Evolutionary conservation across 92 coral and sea anemone genomes (phyloP), one percentile per base, ranked within the genome.

Genomic region (Porites lobata): DNA sequence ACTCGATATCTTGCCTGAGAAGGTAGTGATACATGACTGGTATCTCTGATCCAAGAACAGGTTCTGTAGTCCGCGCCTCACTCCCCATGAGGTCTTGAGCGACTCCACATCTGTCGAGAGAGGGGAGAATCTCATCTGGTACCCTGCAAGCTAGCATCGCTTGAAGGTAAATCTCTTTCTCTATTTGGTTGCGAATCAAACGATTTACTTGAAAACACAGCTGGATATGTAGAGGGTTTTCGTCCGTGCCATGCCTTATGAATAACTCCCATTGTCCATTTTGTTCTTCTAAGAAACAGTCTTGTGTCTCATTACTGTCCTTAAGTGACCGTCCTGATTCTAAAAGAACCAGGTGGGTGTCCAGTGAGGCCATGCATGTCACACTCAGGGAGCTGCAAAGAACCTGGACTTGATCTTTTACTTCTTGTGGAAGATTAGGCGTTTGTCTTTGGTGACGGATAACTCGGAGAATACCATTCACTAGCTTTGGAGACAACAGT

Each of bases 21-120:
- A 95, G 88, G 69, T 96, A 91, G 83, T 96, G 99, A 83, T 93
- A 96, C 99, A 94, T 93, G 54, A 94, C 95, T 4, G 99, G 98
- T 47, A 96, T 94, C 84, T 96, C 98, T 22, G 93, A 91, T 43
- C 99, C 99, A 13, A 96, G 92, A 14, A 86, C 87, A 14, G 99
- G 99, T 80, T 95, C 98, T 56, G 88, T 91, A 9, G 92, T 89
- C 78, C 95, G 92, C 43, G 91, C 87, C 79, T 91, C 94, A 69
- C 95, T 92, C 58, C 93, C 94, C 80, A 90, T 57, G 85, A 95
- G 92, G 54, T 96, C 98, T 71, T 95, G 96, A 8, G 97, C 98
- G 50, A 96, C 95, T 19, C 98, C 96, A 50, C 95, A 91, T 63
- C 96, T 93, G 74, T 96, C 98, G 19, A 96, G 92, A 15, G 94